Base-by-base conservation (phyloP, 2,113 vertebrate species). In the Theropithecus gelada region DNA sequence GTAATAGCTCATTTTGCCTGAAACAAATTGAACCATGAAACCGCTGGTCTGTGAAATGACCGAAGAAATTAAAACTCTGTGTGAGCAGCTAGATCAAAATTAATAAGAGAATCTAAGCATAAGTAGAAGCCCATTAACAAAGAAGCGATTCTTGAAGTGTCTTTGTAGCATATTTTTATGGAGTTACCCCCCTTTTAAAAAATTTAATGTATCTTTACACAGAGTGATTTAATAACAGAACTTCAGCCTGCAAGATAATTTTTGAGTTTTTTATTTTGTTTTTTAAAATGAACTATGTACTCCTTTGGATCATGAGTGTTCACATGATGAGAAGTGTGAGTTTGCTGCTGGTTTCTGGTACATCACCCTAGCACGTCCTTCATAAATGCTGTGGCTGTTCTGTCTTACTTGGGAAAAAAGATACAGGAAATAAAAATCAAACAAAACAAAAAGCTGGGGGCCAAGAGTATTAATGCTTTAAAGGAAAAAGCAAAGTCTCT, bases 21-120 rank as follows among this genome's bases (percentile, higher is more conserved):
- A 94, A 97, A 86, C 50, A 96, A 57, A 88, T 95, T 98, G 96
- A 98, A 95, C 30, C 45, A 23, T 68, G 72, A 93, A 92, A 86
- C 57, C 80, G 52, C 88, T 86, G 66, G 61, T 23, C 82, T 97
- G 55, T 92, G 87, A 97, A 92, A 94, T 89, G 76, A 96, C 75
- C 84, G 90, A 97, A 94, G 40, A 88, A 92, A 97, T 97, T 52
- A 88, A 96, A 96, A 97, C 86, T 45, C 2, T 90, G 57, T 94
- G 23, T 66, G 57, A 98, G 70, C 68, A 94, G 81, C 96, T 95
- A 87, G 93, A 70, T 35, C 66, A 27, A 57, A 52, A 76, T 52
- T 89, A 92, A 48, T 6, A 8, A 4, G 75, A 96, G 13, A 10
- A 59, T 59, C 32, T 50, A 88, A 75, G n/a, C 43, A 52, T 73